Base-by-base conservation (phyloP, 2,888 invertebrate genomes). In the Noctua fimbriata region DNA sequence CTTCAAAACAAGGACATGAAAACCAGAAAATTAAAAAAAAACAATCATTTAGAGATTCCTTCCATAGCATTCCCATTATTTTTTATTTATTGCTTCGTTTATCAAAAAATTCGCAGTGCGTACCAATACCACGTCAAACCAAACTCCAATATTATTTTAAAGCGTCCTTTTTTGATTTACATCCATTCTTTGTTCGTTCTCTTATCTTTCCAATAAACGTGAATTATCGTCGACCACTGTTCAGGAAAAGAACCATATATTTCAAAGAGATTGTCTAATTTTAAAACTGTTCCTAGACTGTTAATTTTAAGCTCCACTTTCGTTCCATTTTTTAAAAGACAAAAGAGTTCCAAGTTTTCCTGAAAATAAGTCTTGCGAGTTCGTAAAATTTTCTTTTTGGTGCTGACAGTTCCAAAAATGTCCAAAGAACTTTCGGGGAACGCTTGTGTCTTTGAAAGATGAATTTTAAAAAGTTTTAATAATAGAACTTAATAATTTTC, bases 201-300 rank as follows among this genome's bases (percentile, higher is more conserved):
- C 94, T 96, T 96, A 96, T 96, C 96, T 94, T 92, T 92, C 94
- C 95, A 96, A 96, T 96, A 95, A 96, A 94, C 87, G 93, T 96
- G 95, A 96, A 91, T 95, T 96, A 96, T 95, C 91, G 93, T 89
- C 92, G 90, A 92, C 93, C 93, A 92, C 93, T 94, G 95, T 90
- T 94, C 93, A 91, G 92, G 91, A 93, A 93, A 90, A 91, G 91
- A 90, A 88, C 87, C 89, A 91, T 92, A 94, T 96, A 95, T 95
- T 93, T 95, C 95, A 96, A 92, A 94, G 92, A 95, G 95, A 95
- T 95, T 95, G 94, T 95, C 95, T 95, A 94, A 96, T 95, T 44
- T 95, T 95, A 93, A 95, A 95, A 95, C 93, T 92, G 92, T 91
- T 93, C 92, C 92, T 90, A 91, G 88, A 88, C 89, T 91, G 91